Percentiles rank a stretch among this genome's conserved stretches.
These are phyloP conservation scores for Aporophyla lueneburgensis DNA, from an alignment of 2,888 invertebrate species.

Conservation along the genomic window DNA sequence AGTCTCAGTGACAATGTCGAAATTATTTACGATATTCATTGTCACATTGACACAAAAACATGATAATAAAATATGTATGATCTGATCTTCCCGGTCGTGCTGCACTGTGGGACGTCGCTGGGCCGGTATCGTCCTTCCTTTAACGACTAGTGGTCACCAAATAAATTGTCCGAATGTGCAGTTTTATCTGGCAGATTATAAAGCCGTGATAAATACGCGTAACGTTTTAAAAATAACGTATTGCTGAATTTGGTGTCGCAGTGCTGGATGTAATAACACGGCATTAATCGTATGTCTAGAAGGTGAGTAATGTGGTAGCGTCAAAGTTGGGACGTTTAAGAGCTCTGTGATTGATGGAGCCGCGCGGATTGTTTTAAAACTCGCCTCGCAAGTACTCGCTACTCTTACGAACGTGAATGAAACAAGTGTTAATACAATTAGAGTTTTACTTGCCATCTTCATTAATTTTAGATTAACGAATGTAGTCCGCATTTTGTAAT, in stretches of 20 bases:
- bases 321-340: constrained; percentile 80
- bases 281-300: constrained; percentile 66
- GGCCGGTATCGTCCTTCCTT: constrained; percentile 43
- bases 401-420: constrained; percentile 17
- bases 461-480: background rate
- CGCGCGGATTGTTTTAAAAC: constrained; percentile 66
- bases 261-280: constrained; percentile 48
- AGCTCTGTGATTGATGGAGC: constrained; percentile 78
- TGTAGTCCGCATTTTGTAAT: background rate
- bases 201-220: constrained; percentile 70
- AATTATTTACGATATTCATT: constrained; percentile 66
- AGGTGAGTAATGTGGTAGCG: constrained; percentile 75
- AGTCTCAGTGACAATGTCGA: constrained; percentile 46
- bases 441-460: constrained; percentile 11
- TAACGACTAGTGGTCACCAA: constrained; percentile 63
- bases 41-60: constrained; percentile 73
- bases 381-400: constrained; percentile 15
- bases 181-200: constrained; percentile 72
- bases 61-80: constrained; percentile 72
- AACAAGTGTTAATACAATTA: constrained; percentile 45
- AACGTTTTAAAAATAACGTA: constrained; percentile 56
- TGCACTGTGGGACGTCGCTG: constrained; percentile 51
- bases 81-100: constrained; percentile 62
- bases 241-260: constrained; percentile 55
- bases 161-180: constrained; percentile 72